Evolutionary conservation across 2,888 invertebrate genomes (phyloP).

Genomic region (Eremobia ochroleuca): DNA sequence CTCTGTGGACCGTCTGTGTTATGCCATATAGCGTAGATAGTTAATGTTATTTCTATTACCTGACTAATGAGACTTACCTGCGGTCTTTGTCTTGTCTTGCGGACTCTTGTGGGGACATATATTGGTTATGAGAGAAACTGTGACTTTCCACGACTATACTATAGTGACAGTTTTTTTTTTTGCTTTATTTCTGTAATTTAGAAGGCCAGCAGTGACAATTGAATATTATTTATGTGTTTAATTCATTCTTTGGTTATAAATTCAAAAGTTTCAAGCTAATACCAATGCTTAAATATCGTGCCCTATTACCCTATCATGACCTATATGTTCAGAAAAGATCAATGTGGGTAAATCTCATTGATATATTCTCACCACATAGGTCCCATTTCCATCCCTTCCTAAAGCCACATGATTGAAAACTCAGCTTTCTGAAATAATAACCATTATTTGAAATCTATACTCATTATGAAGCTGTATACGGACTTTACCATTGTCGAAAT

Average conservation of each 20-base stretch:
- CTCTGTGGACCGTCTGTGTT: constrained; percentile 53
- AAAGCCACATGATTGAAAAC: background rate
- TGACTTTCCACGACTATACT: background rate
- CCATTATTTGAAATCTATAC: background rate
- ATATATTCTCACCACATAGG: background rate
- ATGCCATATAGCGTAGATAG: constrained; percentile 21
- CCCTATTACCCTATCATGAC: background rate
- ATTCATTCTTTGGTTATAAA: background rate
- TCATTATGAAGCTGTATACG: background rate
- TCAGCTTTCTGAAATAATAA: background rate
- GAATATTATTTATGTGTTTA: background rate
- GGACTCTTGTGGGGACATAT: background rate
- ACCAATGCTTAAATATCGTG: background rate
- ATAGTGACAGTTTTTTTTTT: background rate
- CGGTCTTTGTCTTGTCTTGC: no score
- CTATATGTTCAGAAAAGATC: background rate
- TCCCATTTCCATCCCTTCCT: background rate
- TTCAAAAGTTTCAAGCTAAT: background rate
- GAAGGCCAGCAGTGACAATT: background rate
- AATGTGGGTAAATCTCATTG: background rate
- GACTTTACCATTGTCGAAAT: background rate
- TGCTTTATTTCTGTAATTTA: background rate
- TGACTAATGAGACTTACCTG: constrained; percentile 4
- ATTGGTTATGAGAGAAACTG: constrained; percentile 5
- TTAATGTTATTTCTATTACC: constrained; percentile 44